Conservation (phyloP, 2,888 invertebrate genomes). For the Actias luna region DNA sequence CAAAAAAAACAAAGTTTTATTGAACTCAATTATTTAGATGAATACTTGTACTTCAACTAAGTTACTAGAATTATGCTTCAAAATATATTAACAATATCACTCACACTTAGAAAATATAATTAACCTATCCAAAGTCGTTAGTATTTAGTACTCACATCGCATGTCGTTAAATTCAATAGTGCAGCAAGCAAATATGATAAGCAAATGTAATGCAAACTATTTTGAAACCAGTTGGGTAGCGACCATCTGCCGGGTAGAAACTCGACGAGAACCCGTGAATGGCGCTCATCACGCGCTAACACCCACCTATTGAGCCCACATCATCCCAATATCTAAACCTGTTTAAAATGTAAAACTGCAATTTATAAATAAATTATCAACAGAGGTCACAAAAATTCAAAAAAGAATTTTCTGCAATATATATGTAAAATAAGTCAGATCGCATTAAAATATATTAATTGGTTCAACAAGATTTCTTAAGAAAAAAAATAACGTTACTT, state of each 20-base stretch:
- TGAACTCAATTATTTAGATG: no score
- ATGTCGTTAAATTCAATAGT: conserved; percentile 11
- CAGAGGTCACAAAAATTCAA: background rate
- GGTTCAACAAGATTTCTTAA: background rate
- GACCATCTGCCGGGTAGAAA: conserved; percentile 11
- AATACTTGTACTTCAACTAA: background rate
- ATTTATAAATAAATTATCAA: conserved; percentile 11
- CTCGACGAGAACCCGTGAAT: conserved; percentile 15
- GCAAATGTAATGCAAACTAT: conserved; percentile 14
- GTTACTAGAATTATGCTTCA: background rate
- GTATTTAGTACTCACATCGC: conserved; percentile 16
- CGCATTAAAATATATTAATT: background rate
- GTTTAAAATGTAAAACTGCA: conserved; percentile 21
- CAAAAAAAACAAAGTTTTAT: no score
- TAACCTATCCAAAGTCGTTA: conserved; percentile 3
- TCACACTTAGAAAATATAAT: background rate
- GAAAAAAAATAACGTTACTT: background rate
- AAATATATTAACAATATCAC: background rate
- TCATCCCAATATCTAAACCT: conserved; percentile 31
- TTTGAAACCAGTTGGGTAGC: conserved; percentile 10
- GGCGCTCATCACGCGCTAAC: conserved; percentile 29
- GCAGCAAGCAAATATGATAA: conserved; percentile 3
- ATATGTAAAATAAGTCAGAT: background rate
- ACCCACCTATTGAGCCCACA: conserved; percentile 34
- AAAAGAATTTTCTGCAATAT: background rate